Base-by-base conservation (phyloP, 2,113 vertebrate genomes). In the Tympanuchus pallidicinctus region DNA sequence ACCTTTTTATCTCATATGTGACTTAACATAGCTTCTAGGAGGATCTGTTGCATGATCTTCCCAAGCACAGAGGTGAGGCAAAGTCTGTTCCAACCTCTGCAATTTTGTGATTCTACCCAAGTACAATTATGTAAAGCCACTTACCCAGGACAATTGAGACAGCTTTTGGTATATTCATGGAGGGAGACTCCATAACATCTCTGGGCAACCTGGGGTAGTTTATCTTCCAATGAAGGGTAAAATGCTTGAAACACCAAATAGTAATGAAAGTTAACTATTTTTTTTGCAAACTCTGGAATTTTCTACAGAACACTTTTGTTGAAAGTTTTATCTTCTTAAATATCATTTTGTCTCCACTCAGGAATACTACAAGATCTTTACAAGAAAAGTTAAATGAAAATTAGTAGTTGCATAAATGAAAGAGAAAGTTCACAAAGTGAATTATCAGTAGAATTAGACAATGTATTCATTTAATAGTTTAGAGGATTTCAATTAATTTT, bases 401-500 rank as follows among this genome's bases (percentile, higher is more conserved):
- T 64, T 64, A 85, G 7, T 19, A 28, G 5, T 72, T 72, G 6
- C 21, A 43, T 47, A 88, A 57, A 65, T 52, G 22, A 61, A 85
- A 94, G 32, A 6, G 20, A 28, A 82, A 67, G 30, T 38, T 9
- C 54, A 36, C 25, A 47, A 69, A 65, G 22, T 24, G 69, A 79
- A 73, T 66, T 61, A 52, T 66, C 19, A 66, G 59, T 36, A 72
- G 14, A 88, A 76, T 66, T 72, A 82, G n/a, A 77, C 8, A 85
- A 28, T 6, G 27, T 1, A 59, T 22, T 0, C 4, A 54, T 76
- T 86, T 80, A 76, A 65, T 4, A 69, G 6, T 70, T 73, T 48
- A 86, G 42, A 80, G 50, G 6, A 59, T 74, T 86, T 83, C 6
- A 70, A 28, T 95, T 86, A 73, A 19, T 80, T 94, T 91, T 74